phyloP scores from a whole-genome alignment of 2,797 vertebrate genomes.

The Acanthopagrus latus region DNA sequence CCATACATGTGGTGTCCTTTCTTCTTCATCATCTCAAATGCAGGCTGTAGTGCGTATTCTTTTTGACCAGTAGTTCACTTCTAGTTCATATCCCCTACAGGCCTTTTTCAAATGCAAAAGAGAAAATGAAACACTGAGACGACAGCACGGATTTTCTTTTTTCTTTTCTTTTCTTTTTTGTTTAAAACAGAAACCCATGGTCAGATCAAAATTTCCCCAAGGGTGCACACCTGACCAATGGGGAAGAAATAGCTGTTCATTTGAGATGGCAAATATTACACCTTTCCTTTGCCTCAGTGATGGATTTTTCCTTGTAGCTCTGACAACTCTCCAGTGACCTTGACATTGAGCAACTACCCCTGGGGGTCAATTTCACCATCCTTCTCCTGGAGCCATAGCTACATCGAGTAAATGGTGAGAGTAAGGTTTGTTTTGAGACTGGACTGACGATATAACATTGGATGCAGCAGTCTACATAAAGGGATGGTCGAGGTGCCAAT shows the following conservation, averaged over 20 bases:
- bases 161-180: not conserved
- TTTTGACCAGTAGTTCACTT: not conserved
- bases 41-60: not conserved
- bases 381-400: constrained; percentile 36
- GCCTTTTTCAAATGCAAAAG: constrained; percentile 10
- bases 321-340: constrained; percentile 67
- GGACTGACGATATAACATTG: constrained; percentile 27
- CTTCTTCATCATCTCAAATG: not conserved
- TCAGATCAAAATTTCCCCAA: constrained; percentile 43
- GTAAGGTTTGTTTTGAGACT: constrained; percentile 34
- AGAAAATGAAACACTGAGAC: constrained; percentile 4
- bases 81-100: not conserved
- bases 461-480: not conserved
- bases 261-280: constrained; percentile 73
- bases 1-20: not conserved
- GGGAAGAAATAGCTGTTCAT: constrained; percentile 58
- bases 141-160: not conserved
- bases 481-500: not conserved
- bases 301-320: constrained; percentile 65
- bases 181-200: constrained; percentile 13
- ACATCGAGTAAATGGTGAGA: constrained; percentile 44
- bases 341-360: constrained; percentile 52
- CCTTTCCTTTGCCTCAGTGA: constrained; percentile 53
- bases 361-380: constrained; percentile 51
- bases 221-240: constrained; percentile 40